Conservation (phyloP, 2,113 vertebrate species). For the Limanda limanda region DNA sequence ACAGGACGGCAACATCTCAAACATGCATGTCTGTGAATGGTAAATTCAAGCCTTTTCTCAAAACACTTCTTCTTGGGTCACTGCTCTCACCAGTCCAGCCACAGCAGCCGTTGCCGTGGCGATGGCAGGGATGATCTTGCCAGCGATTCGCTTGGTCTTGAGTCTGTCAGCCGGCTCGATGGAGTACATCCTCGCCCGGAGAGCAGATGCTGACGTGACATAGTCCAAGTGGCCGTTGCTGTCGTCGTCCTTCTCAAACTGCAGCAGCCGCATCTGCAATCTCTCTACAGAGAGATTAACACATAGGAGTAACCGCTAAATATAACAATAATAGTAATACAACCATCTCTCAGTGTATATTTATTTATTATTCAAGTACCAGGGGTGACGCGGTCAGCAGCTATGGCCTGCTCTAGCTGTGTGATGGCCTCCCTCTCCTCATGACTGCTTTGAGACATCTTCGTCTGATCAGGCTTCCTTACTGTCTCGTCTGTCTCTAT, state of each 20-base stretch:
- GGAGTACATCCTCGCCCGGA: conserved; percentile 94
- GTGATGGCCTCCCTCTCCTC: conserved; percentile 92
- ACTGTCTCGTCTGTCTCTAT: conserved; percentile 95
- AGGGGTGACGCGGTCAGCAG: conserved; percentile 81
- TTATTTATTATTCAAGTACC: conserved; percentile 73
- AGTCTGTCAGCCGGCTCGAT: conserved; percentile 94
- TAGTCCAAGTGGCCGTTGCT: conserved; percentile 95
- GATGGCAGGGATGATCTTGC: conserved; percentile 98
- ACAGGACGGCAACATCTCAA: not conserved
- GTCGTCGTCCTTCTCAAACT: conserved; percentile 97
- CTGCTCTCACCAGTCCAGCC: conserved; percentile 90
- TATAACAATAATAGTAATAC: not conserved
- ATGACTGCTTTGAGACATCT: conserved; percentile 90
- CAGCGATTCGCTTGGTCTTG: conserved; percentile 97
- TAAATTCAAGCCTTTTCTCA: not conserved
- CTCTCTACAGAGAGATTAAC: conserved; percentile 74
- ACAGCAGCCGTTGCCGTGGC: conserved; percentile 98
- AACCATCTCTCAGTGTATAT: no score
- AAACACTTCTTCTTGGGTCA: not conserved
- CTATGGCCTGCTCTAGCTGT: conserved; percentile 88
- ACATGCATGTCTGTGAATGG: not conserved
- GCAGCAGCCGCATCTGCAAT: conserved; percentile 87
- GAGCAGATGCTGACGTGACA: conserved; percentile 90
- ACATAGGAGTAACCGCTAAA: not conserved
- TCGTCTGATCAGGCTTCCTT: conserved; percentile 90